Evolutionary conservation across 2,888 invertebrate genomes (phyloP), one percentile per base, ranked within the genome.

Genomic region (Agonopterix heracliana): DNA sequence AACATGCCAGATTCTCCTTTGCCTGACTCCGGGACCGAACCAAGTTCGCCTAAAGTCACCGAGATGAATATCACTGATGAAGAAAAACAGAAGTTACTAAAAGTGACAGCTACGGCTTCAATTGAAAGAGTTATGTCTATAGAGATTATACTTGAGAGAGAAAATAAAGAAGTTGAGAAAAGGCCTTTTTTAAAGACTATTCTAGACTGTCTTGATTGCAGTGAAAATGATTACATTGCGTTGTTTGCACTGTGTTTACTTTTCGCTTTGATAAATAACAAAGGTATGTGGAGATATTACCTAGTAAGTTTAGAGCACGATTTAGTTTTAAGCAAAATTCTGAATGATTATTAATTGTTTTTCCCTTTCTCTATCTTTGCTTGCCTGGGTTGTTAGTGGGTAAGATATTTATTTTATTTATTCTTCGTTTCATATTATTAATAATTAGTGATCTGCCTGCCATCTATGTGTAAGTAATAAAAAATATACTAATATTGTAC

Each of bases 181-280:
- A 92, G 93, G 64, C 95, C 97, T 1, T 98, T 98, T 82, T 87
- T 98, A 59, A 96, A 97, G 76, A 95, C 96, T 4, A 93, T 98
- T 45, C 89, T 98, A 53, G 93, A 94, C 63, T 94, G 97, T 0
- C 87, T 99, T 59, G 95, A 96, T 68, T 96, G 97, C 72, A 90
- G 90, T 9, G 97, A 98, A 71, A 98, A 98, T 80, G 99, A 99
- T 88, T 98, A 99, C 74, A 92, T 95, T 44, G 94, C 98, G 5
- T 88, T 99, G 52, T 96, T 98, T 77, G 94, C 95, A 3, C 89
- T 99, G 11, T 96, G 98, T 80, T 89, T 99, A 52, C 91, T 99
- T 41, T 98, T 97, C 78, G 97, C 98, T 10, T 91, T 99, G 81
- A 95, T 95, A 53, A 95, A 95, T 74, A 99, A 99, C 86, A 92